These are phyloP conservation scores for Macrosiphum euphorbiae DNA, from an alignment of 2,888 invertebrate species.

Conservation along the genomic window DNA sequence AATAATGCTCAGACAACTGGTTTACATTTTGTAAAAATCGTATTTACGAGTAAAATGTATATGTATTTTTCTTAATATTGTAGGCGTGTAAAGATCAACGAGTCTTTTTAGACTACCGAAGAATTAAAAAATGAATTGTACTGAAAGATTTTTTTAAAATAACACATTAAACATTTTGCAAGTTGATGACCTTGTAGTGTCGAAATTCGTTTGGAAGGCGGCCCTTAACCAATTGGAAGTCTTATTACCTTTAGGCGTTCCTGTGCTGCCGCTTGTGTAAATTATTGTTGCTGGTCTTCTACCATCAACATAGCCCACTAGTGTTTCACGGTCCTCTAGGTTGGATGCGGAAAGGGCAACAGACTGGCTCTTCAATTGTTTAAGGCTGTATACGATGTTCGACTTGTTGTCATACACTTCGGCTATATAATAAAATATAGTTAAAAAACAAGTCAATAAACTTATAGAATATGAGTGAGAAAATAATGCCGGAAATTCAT, in stretches of 20 bases:
- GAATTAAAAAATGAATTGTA: not conserved
- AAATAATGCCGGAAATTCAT: not conserved
- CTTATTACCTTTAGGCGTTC: conserved; percentile 83
- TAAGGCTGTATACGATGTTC: conserved; percentile 4
- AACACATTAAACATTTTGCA: not conserved
- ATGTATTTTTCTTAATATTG: not conserved
- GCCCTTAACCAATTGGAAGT: not conserved
- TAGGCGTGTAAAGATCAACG: not conserved
- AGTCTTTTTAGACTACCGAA: not conserved
- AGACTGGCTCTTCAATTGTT: conserved; percentile 65
- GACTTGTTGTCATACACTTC: conserved; percentile 3
- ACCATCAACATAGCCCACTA: conserved; percentile 22
- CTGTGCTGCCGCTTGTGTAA: conserved; percentile 92
- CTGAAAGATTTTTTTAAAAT: not conserved
- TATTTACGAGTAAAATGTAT: not conserved
- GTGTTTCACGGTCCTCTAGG: conserved; percentile 64
- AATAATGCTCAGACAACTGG: not conserved
- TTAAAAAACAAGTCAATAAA: not conserved
- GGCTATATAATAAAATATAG: not conserved
- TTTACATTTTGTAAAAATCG: not conserved
- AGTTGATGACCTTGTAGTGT: conserved; percentile 21
- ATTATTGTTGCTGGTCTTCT: conserved; percentile 77
- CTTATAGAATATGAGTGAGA: not conserved
- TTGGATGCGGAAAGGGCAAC: conserved; percentile 25
- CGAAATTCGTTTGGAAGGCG: not conserved